These are phyloP conservation scores for Troides oblongomaculatus DNA, from an alignment of 2,888 invertebrate species.

Conservation along the genomic window DNA sequence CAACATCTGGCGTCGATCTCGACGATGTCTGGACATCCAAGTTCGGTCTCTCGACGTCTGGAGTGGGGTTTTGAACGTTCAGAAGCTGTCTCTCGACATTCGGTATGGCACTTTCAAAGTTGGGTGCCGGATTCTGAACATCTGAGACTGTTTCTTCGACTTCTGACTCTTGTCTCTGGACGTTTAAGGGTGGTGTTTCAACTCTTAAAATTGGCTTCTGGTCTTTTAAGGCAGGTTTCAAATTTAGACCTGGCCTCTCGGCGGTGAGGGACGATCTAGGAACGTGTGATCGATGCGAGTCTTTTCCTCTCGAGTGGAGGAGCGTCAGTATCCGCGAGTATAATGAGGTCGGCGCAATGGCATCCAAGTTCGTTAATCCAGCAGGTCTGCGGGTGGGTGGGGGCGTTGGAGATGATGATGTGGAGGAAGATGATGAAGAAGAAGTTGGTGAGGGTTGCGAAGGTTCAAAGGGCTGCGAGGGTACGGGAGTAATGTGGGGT, in stretches of 20 bases:
- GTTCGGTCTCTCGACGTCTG: too few species aligned
- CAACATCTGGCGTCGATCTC: not conserved
- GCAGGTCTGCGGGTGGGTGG: constrained; percentile 1
- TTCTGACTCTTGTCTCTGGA: not conserved
- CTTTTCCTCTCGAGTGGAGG: constrained; percentile 11
- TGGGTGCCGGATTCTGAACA: too few species aligned
- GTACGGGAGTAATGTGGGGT: constrained; percentile 4
- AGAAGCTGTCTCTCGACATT: too few species aligned
- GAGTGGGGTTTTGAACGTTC: too few species aligned
- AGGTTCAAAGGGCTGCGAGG: constrained; percentile 12
- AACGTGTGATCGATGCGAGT: constrained; percentile 1
- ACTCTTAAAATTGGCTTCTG: too few species aligned
- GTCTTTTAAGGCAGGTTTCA: not conserved
- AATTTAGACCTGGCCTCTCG: not conserved
- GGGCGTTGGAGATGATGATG: not conserved
- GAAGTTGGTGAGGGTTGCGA: not conserved
- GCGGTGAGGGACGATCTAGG: not conserved
- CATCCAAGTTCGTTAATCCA: constrained; percentile 13
- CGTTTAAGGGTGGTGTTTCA: not conserved
- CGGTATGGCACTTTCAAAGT: too few species aligned
- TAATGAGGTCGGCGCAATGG: constrained; percentile 19
- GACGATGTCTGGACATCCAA: not conserved
- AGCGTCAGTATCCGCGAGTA: constrained; percentile 17
- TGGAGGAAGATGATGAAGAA: not conserved
- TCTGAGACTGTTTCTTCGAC: not conserved